Conservation (phyloP, 2,113 vertebrate species). For the Felis chaus region DNA sequence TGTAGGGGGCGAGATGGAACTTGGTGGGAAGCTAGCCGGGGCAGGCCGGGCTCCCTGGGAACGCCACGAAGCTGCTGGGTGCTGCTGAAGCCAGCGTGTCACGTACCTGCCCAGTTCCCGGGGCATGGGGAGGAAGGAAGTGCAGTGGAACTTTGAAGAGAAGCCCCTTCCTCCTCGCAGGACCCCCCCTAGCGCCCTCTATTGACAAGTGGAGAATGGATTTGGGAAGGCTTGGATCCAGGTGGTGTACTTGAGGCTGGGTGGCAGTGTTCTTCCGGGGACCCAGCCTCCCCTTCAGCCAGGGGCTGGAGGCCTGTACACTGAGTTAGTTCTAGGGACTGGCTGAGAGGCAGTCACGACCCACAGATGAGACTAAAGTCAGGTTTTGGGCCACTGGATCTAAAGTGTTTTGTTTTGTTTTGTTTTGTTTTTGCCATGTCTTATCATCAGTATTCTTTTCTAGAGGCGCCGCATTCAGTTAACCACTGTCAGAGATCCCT, state of each 20-base stretch:
- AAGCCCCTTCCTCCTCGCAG: background rate
- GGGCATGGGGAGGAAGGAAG: background rate
- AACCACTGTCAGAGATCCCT: background rate
- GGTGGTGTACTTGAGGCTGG: background rate
- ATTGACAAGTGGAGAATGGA: too few relatives aligned
- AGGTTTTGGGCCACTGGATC: background rate
- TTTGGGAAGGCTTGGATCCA: background rate
- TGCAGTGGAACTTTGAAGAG: fast-evolving
- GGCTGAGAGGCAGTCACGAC: background rate
- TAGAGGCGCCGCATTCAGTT: background rate
- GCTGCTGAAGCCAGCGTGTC: background rate
- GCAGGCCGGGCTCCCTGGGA: background rate
- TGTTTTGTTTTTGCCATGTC: too few relatives aligned
- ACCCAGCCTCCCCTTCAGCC: background rate
- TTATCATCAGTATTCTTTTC: background rate
- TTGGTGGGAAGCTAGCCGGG: background rate
- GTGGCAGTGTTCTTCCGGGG: background rate
- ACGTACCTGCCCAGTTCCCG: fast-evolving
- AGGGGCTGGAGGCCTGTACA: background rate
- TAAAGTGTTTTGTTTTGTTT: too few relatives aligned
- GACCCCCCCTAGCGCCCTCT: background rate
- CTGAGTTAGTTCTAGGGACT: background rate
- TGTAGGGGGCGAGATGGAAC: background rate
- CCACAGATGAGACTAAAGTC: background rate
- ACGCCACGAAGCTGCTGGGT: background rate